Evolutionary conservation across 2,888 invertebrate species (phyloP).

Genomic region (Cosmia trapezina): DNA sequence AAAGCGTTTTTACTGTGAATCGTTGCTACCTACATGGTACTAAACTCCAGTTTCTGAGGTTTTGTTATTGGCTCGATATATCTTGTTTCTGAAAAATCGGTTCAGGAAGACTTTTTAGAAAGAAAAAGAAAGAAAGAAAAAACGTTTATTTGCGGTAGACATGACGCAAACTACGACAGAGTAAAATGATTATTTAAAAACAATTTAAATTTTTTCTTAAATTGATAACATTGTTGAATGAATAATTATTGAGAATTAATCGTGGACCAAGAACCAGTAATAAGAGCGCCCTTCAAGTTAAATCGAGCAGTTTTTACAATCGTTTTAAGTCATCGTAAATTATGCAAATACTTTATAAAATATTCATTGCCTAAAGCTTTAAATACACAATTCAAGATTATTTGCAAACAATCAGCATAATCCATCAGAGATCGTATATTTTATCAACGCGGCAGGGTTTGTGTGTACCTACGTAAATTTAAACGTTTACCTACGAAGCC

Average conservation of each 20-base stretch:
- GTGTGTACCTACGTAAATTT: neutral
- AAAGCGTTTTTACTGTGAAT: neutral
- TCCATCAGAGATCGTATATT: neutral
- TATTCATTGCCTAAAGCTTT: neutral
- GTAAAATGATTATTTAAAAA: too few relatives aligned
- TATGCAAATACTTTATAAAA: neutral
- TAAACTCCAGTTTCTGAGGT: too few relatives aligned
- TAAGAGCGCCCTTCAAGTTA: too few relatives aligned
- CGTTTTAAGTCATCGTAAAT: neutral
- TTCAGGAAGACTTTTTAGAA: too few relatives aligned
- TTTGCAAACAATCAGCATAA: constrained; percentile 3
- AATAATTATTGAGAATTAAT: neutral
- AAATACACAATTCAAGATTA: neutral
- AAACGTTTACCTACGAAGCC: constrained; percentile 9
- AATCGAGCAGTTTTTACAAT: too few relatives aligned
- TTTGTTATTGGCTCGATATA: neutral
- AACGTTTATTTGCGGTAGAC: too few relatives aligned
- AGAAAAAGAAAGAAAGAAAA: too few relatives aligned
- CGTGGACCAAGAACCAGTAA: neutral
- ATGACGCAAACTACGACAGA: too few relatives aligned
- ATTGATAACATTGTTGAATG: neutral
- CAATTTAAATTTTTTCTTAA: too few relatives aligned
- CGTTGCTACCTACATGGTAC: neutral
- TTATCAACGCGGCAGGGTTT: neutral
- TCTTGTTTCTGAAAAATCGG: neutral